These are phyloP conservation scores for Porites cylindrica DNA, from an alignment of 92 coral and sea anemone genomes.

Conservation along the genomic window DNA sequence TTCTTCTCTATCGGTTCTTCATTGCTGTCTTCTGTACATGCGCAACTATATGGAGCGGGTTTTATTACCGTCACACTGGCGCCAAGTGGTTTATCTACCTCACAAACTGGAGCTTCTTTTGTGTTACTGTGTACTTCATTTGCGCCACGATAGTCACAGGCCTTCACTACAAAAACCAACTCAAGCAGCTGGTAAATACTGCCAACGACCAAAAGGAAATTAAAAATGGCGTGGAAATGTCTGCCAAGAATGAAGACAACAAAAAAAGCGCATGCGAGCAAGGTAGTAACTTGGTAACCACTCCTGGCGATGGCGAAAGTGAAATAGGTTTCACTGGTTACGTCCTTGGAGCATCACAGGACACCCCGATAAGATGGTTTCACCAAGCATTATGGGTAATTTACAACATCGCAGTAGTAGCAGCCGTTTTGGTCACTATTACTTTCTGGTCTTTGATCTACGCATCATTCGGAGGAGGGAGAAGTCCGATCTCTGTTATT, in stretches of 20 bases:
- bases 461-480: constrained; percentile 43
- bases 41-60: constrained; percentile 77
- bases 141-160: constrained; percentile 68
- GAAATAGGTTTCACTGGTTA: constrained; percentile 25
- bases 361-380: constrained; percentile 70
- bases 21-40: constrained; percentile 75
- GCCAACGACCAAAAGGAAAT: constrained; percentile 2
- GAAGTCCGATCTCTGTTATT: constrained; percentile 64
- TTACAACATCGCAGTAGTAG: constrained; percentile 69
- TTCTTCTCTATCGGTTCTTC: constrained; percentile 67
- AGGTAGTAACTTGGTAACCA: not conserved
- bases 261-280: not conserved
- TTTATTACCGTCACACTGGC: constrained; percentile 41
- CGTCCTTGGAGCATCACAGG: constrained; percentile 6
- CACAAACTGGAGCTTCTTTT: constrained; percentile 89
- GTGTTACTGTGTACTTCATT: constrained; percentile 69
- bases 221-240: constrained; percentile 24
- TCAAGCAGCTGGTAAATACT: constrained; percentile 22
- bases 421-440: constrained; percentile 64
- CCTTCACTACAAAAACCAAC: constrained; percentile 67
- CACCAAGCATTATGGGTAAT: constrained; percentile 87
- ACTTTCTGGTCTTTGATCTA: constrained; percentile 74
- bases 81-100: constrained; percentile 89
- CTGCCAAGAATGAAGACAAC: not conserved
- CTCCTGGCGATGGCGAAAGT: not conserved